These are phyloP conservation scores for Medauroidea extradentata DNA, from an alignment of 1,140 invertebrate genomes.

Conservation along the genomic window DNA sequence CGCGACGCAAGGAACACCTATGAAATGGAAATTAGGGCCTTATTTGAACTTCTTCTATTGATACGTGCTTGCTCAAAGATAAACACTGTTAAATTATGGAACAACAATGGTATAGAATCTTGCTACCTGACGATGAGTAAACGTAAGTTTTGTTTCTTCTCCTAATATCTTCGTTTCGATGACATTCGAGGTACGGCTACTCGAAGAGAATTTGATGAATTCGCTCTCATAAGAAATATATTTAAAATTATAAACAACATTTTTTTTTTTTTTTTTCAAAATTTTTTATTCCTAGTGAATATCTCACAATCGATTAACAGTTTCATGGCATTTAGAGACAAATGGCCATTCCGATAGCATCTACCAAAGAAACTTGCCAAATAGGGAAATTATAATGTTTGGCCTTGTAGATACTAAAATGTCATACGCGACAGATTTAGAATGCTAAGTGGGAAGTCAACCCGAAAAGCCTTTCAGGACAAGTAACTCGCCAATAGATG, in stretches of 20 bases:
- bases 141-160: constrained; percentile 34
- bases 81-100: constrained; percentile 32
- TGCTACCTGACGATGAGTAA: constrained; percentile 33
- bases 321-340: constrained; percentile 42
- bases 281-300: constrained; percentile 29
- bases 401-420: constrained; percentile 30
- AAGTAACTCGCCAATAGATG: constrained; percentile 28
- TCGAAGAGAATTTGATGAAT: constrained; percentile 33
- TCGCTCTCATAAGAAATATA: constrained; percentile 32
- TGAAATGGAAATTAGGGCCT: constrained; percentile 16
- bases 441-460: constrained; percentile 35
- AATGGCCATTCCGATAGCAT: constrained; percentile 41
- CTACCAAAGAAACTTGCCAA: constrained; percentile 43
- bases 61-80: constrained; percentile 23
- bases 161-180: constrained; percentile 32
- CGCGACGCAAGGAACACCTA: constrained; percentile 14
- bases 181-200: constrained; percentile 26
- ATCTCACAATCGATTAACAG: constrained; percentile 45
- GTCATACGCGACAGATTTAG: constrained; percentile 33
- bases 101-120: constrained; percentile 29
- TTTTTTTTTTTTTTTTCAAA: constrained; percentile 26
- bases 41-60: constrained; percentile 33
- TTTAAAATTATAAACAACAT: constrained; percentile 31
- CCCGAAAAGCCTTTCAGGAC: constrained; percentile 31
- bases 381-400: constrained; percentile 45